Base-by-base conservation (phyloP, 1,140 invertebrate species). In the Scaptomyza pallida region DNA sequence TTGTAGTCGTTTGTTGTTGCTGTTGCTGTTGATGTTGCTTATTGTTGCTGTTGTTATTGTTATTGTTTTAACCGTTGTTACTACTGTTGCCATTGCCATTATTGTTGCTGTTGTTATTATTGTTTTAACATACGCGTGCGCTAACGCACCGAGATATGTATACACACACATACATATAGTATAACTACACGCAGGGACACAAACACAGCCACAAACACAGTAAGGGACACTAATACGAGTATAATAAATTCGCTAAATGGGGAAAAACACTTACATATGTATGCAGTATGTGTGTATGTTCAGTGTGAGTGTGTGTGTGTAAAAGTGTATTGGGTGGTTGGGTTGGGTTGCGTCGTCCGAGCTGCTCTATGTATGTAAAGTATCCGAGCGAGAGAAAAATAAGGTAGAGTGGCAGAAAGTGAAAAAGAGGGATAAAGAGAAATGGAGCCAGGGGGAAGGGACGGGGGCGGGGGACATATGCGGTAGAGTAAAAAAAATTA, bases 211-310 rank as follows among this genome's bases (percentile, higher is more conserved):
- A 57, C 55, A 59, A 26, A 8, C 17, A 57, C 40, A 35, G 33
- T 65, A 57, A 55, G 47, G 68, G 68, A 45, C 68, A 68, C 75
- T 76, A 69, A 78, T 62, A 65, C 65, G 50, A 62, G 57, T 56
- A 82, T 82, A 77, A 82, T 85, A 85, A 85, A 85, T 85, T 76
- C 77, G 72, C 81, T 86, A 85, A 82, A 85, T 85, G 80, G 76
- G 72, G 72, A 37, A 79, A 75, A 83, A 78, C 80, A 80, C 78
- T 79, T 74, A 77, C 55, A 52, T 79, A 50, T 61, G 15, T 61
- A 52, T 61, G 47, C 40, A 67, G 21, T 59, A 37, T 12, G 43
- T 51, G 3, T 17, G 8, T 35, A 5, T 26, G 44, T 33, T 21
- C 3, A 9, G 40, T 23, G 30, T 44, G 3, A 30, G 61, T 43